phyloP scores from a whole-genome alignment of 2,797 vertebrate species.

The Acanthurus leucopareius region DNA sequence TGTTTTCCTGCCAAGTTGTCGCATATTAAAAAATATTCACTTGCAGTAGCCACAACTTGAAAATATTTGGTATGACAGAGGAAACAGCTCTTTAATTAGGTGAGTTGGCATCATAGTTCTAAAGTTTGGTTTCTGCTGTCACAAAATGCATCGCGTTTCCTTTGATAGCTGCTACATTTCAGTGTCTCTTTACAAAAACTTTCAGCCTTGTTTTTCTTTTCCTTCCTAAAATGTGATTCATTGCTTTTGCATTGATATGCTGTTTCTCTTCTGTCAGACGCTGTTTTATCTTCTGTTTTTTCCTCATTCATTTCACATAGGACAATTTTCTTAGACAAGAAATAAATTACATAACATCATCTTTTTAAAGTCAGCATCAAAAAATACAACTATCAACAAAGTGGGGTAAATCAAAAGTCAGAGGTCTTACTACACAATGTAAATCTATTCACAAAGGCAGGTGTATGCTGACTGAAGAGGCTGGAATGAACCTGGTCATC shows the following conservation, averaged over 20 bases:
- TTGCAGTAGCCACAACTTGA: too few species aligned
- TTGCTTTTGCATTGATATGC: neutral
- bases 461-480: neutral
- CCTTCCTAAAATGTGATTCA: neutral
- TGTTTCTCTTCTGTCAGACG: neutral
- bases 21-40: too few species aligned
- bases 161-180: neutral
- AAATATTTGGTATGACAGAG: too few species aligned
- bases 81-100: too few species aligned
- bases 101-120: too few species aligned
- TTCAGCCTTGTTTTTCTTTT: neutral
- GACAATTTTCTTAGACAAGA: neutral
- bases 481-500: conserved; percentile 25
- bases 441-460: conserved; percentile 1
- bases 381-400: neutral
- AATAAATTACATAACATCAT: neutral
- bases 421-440: neutral
- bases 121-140: neutral
- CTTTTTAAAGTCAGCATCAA: neutral
- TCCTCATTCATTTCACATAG: conserved; percentile 10
- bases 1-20: too few species aligned
- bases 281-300: neutral
- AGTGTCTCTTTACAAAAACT: neutral
- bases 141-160: neutral
- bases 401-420: neutral